Evolutionary conservation across 2,797 vertebrate genomes (phyloP).

Genomic region (Syndactyla subalaris): DNA sequence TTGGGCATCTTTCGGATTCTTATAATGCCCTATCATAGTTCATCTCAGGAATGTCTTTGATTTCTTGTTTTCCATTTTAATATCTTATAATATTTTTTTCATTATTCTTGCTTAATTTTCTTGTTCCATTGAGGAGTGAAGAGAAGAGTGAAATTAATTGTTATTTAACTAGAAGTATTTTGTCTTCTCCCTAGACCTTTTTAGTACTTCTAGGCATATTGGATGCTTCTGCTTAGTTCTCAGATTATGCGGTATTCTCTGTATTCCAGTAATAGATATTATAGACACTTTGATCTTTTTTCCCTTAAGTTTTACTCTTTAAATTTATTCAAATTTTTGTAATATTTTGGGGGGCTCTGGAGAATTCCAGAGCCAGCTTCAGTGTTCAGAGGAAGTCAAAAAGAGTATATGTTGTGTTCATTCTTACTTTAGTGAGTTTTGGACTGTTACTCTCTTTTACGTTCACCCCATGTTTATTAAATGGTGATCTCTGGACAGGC

Average conservation of each 20-base stretch:
- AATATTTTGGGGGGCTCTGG: not conserved
- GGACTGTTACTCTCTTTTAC: not conserved
- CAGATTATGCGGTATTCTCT: not conserved
- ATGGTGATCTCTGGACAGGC: not conserved
- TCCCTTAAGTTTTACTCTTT: not conserved
- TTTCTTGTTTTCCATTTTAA: not conserved
- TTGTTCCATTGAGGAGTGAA: not conserved
- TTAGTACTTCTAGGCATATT: not conserved
- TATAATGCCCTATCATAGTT: not conserved
- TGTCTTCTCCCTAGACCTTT: not conserved
- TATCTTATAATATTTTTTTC: not conserved
- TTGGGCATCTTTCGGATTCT: not conserved
- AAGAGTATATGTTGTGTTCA: not conserved
- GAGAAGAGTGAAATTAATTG: not conserved
- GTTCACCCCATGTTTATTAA: not conserved
- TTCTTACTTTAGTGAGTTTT: not conserved
- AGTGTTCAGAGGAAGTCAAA: not conserved
- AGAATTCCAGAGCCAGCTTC: not conserved
- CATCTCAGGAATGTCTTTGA: not conserved
- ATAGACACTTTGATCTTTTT: not conserved
- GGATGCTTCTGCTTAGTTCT: not conserved
- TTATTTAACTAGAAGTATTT: not conserved
- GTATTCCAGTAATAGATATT: not conserved
- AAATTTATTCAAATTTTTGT: not conserved
- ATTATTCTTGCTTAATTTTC: not conserved